Evolutionary conservation across 2,888 invertebrate genomes (phyloP), one percentile per base, ranked within the genome.

Genomic region (Cantharis lateralis): DNA sequence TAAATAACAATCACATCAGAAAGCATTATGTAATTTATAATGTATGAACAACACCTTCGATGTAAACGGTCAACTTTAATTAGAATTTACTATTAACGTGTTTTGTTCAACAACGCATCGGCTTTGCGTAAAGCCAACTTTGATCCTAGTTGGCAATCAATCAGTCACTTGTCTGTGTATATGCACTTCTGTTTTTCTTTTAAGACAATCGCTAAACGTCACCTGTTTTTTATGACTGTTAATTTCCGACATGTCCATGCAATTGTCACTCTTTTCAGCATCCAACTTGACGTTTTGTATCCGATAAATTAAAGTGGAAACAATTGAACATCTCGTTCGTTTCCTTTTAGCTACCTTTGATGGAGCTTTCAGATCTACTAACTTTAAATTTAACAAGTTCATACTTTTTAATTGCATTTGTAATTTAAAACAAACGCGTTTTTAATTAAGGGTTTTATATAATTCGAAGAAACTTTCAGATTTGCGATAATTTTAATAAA

Each of bases 31-130:
- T 85, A 81, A 79, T 80, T 82, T 81, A 81, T 86, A 83, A 85
- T 84, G 85, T 85, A 85, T 85, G 84, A 85, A 86, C 86, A 86
- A 85, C 86, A 86, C 86, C 86, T 86, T 81, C 81, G 82, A 83
- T 86, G 86, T 86, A 84, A 86, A 84, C 85, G 83, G 84, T 84
- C 85, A 83, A 84, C 83, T 82, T 86, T 86, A 86, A 86, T 86
- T 86, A 86, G 85, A 86, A 86, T 86, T 86, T 86, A 86, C 84
- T 85, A 86, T 86, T 86, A 86, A 86, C 86, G 84, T 84, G 82
- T 85, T 84, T 82, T 82, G 84, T 84, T 78, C 79, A 81, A 85
- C 86, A 85, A 83, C 85, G 81, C 80, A 81, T 82, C 85, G 84
- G 84, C 83, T 78, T 78, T 77, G 75, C 68, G 75, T 75, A 70